Evolutionary conservation across 2,888 invertebrate genomes (phyloP), one percentile per base, ranked within the genome.

Genomic region (Laothoe populi): DNA sequence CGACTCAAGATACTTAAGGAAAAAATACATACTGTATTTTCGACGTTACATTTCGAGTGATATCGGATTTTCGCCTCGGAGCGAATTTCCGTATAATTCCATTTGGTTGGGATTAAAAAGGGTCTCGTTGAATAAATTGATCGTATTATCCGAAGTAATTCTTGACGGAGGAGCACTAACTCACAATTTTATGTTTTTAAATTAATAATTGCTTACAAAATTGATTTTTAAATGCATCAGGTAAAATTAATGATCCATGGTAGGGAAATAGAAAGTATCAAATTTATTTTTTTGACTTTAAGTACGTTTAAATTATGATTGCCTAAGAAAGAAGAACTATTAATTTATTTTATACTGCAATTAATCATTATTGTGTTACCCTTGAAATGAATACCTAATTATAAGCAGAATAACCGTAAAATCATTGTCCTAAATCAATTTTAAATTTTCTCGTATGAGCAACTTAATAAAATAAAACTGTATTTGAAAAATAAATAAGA

Each of bases 101-200:
- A 83, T 83, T 84, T 82, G 69, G 72, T 70, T 67, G 69, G 80
- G 86, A 87, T 88, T 86, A 86, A 84, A 84, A 85, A 82, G 84
- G 83, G 80, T 75, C 82, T 74, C 68, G 69, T 69, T 75, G 79
- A 73, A 79, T 79, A 81, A 83, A 81, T 81, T 83, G 78, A 83
- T 85, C 74, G 76, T 80, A 84, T 84, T 78, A 81, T 71, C 64
- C 64, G 62, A 71, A 78, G 71, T 77, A 72, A 79, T 81, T 80
- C 83, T 75, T 76, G 70, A 74, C 71, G 63, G 67, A 68, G 70
- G 68, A 63, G 59, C 65, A 69, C 57, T 63, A 23, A 60, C 60
- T 61, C 49, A 21, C 45, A 44, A 42, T 40, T 45, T 45, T 4
- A 31, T 53, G 35, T 64, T 68, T 70, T 67, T 65, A 53, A 63